Evolutionary conservation across 1,140 invertebrate genomes (phyloP), one percentile per base, ranked within the genome.

Genomic region (Drosophila melanica): DNA sequence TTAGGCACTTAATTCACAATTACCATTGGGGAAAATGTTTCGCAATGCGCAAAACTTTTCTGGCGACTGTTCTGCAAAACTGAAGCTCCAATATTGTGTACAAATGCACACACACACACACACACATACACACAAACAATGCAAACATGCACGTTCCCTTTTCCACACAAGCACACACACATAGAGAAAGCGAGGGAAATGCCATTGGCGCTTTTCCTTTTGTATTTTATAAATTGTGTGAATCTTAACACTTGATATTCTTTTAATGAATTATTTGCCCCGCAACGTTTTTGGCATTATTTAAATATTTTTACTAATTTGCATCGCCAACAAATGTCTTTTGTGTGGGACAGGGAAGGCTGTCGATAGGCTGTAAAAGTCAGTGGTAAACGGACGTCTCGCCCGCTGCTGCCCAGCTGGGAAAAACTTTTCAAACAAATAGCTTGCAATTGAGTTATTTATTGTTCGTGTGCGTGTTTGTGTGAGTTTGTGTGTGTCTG

Each of bases 181-280:
- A 50, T 18, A 47, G 20, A 45, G 23, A 58, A 30, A 11, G 33
- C 41, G n/a, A 60, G 67, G 33, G 73, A 71, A 65, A 72, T 76
- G 81, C 81, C 78, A 70, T 75, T 77, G 81, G 81, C 81, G 51
- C 70, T 59, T 81, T 86, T 86, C 66, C 77, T 77, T 85, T 87
- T 79, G 71, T 85, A 72, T 77, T 79, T 77, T 63, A 71, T 59
- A 86, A 85, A 86, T 85, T 85, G 81, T 87, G 82, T 87, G 82
- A 87, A 87, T 87, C 82, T 87, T 89, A 87, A 87, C 82, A 87
- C 82, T 87, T 87, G 79, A 89, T 89, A 87, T 82, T 87, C 82
- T 74, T 82, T 87, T 87, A 87, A 87, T 87, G 71, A 87, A 87
- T 87, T 87, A 87, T 87, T 89, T 89, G 42, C 48, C 64, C 55